Base-by-base conservation (phyloP, 2,797 vertebrate species). In the Notolepis coatsorum region DNA sequence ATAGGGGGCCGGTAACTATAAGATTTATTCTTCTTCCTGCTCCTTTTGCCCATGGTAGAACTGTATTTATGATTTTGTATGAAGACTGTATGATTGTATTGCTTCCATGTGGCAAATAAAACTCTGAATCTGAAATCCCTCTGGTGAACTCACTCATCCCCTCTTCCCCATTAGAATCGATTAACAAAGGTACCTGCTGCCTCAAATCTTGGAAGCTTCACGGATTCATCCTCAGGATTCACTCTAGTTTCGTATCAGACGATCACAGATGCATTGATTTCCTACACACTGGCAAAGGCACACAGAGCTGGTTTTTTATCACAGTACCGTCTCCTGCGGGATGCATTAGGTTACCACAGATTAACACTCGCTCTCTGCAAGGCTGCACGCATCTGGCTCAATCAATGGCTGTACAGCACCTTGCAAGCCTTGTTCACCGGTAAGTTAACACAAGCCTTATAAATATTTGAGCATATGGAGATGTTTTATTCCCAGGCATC, bases 401-500 rank as follows among this genome's bases (percentile, higher is more conserved):
- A 76, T 87, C 67, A 65, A 77, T 78, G 38, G 39, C 1, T 24
- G 55, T 62, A 46, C 23, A 49, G 57, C 27, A 47, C 43, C 4
- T 15, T 52, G 18, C 56, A 50, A n/a, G 62, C 41, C 59, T 25
- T 61, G 43, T 59, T 75, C 65, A 47, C 77, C 8, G 15, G 64
- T 47, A 27, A 17, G 59, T 73, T 68, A 77, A 74, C 62, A 58
- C 64, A 54, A 12, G 58, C 59, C 54, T 65, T 41, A 80, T 83
- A 38, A 83, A 87, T 81, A 75, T 73, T 82, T 65, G 9, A 84
- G 72, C 42, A 68, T 17, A 55, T 50, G 55, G 62, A 68, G 61
- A 71, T 50, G 64, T 71, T 81, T 73, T 65, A 76, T 61, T 71
- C 20, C 35, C 42, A 33, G 35, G 58, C 42, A 71, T 75, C 39